These are phyloP conservation scores for Pogonophryne albipinna DNA, from an alignment of 2,797 vertebrate genomes.

Conservation along the genomic window DNA sequence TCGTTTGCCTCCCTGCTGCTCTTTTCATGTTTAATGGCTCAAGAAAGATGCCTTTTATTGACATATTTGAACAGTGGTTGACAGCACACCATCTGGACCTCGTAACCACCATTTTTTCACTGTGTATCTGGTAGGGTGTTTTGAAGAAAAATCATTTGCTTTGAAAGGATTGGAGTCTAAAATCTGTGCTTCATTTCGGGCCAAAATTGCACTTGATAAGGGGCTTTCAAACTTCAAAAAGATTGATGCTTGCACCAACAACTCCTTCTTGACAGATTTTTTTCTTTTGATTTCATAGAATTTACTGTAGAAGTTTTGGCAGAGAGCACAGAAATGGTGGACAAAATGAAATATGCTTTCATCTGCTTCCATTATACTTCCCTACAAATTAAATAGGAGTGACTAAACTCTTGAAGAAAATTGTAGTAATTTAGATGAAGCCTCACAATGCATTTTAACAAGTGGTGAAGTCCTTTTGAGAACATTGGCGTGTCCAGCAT, in stretches of 20 bases:
- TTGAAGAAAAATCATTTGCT: constrained; percentile 37
- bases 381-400: background rate
- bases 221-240: constrained; percentile 24
- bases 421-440: background rate
- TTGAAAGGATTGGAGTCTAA: constrained; percentile 41
- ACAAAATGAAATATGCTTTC: background rate
- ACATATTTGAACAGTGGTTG: constrained; percentile 49
- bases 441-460: background rate
- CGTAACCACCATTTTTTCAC: constrained; percentile 32
- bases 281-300: background rate
- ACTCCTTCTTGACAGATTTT: background rate
- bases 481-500: constrained; percentile 2
- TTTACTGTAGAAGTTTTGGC: background rate
- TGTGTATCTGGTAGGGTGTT: constrained; percentile 11
- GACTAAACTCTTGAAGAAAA: background rate
- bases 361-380: background rate
- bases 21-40: constrained; percentile 36
- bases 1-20: background rate
- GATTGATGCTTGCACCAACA: background rate
- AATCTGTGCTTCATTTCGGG: constrained; percentile 3
- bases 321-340: background rate
- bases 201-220: constrained; percentile 31
- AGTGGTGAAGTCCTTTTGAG: background rate
- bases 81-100: constrained; percentile 53
- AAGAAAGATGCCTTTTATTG: constrained; percentile 30